Evolutionary conservation across 1,140 invertebrate species (phyloP).

Genomic region (Drosophila sproati): DNA sequence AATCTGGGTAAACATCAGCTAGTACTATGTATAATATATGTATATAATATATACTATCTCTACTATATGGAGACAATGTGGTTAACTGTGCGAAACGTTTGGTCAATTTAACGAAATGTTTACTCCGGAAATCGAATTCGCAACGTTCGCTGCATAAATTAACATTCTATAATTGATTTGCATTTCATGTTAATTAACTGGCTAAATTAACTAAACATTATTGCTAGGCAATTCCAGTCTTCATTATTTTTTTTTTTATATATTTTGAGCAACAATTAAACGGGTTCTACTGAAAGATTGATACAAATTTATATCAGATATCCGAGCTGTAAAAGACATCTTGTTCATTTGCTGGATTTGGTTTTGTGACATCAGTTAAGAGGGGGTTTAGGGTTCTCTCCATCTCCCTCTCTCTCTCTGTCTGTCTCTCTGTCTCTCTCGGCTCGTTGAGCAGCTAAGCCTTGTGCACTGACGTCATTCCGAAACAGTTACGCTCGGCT

Average conservation of each 20-base stretch:
- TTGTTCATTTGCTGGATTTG: conserved; percentile 11
- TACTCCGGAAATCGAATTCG: conserved; percentile 71
- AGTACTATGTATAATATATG: background rate
- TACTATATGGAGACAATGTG: conserved; percentile 16
- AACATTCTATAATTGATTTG: conserved; percentile 42
- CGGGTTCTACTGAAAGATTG: conserved; percentile 48
- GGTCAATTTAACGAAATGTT: conserved; percentile 46
- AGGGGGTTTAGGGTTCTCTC: background rate
- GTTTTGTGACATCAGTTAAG: conserved; percentile 30
- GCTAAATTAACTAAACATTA: conserved; percentile 24
- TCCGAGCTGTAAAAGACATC: background rate
- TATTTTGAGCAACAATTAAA: conserved; percentile 26
- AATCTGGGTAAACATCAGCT: background rate
- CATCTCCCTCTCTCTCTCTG: background rate
- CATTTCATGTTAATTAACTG: conserved; percentile 62
- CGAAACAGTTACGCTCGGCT: conserved; percentile 70
- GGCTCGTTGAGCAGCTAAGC: conserved; percentile 2
- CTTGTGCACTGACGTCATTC: conserved; percentile 61
- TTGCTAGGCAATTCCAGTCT: background rate
- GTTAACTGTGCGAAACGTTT: conserved; percentile 57
- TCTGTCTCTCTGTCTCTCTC: conserved; percentile 6
- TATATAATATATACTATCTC: background rate
- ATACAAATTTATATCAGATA: conserved; percentile 3
- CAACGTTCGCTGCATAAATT: conserved; percentile 55
- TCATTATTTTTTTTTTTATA: conserved; percentile 12